A percentile compares a stretch with the other conserved stretches of the same genome.
These are phyloP conservation scores for Zaprionus camerounensis DNA, from an alignment of 1,140 invertebrate genomes.

Conservation along the genomic window DNA sequence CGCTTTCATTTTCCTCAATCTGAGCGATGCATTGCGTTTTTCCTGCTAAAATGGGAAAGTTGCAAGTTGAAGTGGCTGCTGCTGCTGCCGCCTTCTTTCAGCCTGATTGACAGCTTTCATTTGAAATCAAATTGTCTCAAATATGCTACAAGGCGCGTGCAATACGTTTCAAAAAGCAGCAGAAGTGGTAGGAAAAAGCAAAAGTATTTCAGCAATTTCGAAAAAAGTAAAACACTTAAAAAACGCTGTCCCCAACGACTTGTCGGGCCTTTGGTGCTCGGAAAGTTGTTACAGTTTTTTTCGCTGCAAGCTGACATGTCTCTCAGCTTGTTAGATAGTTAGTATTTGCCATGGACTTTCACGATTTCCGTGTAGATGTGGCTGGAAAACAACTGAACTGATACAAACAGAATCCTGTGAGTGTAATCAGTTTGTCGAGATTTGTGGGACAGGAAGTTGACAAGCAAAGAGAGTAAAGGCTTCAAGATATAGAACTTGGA, in stretches of 20 bases:
- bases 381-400: slow-evolving; percentile 3
- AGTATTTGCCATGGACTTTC: slow-evolving; percentile 59
- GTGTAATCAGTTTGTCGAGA: too few species aligned
- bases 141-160: slow-evolving; percentile 50
- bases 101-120: slow-evolving; percentile 81
- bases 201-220: slow-evolving; percentile 70
- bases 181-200: slow-evolving; percentile 46
- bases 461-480: too few species aligned
- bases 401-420: slow-evolving; percentile 13
- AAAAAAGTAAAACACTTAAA: slow-evolving; percentile 30
- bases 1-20: slow-evolving; percentile 74
- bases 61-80: slow-evolving; percentile 57
- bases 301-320: slow-evolving; percentile 21
- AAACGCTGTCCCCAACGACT: slow-evolving; percentile 27
- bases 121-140: slow-evolving; percentile 77
- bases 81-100: slow-evolving; percentile 53
- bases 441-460: neutral
- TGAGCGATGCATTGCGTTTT: slow-evolving; percentile 60
- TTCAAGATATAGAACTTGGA: too few species aligned
- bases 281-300: slow-evolving; percentile 65
- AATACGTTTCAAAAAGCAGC: slow-evolving; percentile 30
- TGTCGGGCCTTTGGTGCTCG: slow-evolving; percentile 53
- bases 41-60: slow-evolving; percentile 77
- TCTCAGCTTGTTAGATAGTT: slow-evolving; percentile 44
- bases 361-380: slow-evolving; percentile 63